Conservation (phyloP, 2,888 invertebrate genomes). For the Dorcus hopei region DNA sequence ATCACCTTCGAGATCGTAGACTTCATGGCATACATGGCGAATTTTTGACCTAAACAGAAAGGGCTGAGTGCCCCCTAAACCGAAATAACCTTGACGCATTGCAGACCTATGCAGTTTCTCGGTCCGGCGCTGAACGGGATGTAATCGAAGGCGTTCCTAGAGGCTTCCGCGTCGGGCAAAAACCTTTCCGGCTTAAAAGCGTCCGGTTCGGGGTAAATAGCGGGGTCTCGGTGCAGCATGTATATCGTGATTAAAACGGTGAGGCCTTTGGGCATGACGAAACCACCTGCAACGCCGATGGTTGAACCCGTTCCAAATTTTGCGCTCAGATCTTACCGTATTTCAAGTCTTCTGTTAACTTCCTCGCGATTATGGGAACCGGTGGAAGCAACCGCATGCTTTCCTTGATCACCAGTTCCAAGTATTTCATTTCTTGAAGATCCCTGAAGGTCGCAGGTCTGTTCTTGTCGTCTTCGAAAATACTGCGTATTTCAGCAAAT, state of each 20-base stretch:
- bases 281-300: neutral
- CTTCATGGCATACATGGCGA: slow-evolving; percentile 57
- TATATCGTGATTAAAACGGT: neutral
- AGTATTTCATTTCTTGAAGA: neutral
- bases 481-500: slow-evolving; percentile 40
- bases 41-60: slow-evolving; percentile 47
- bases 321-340: neutral
- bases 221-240: neutral
- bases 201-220: slow-evolving; percentile 6
- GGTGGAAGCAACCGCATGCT: neutral
- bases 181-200: slow-evolving; percentile 4
- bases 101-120: slow-evolving; percentile 8
- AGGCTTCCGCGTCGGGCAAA: neutral
- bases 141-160: neutral
- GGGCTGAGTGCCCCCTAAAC: neutral
- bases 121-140: slow-evolving; percentile 8
- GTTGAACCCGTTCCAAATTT: neutral
- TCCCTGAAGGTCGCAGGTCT: neutral
- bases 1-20: slow-evolving; percentile 53
- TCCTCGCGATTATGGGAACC: neutral
- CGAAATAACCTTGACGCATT: neutral
- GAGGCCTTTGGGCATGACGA: neutral
- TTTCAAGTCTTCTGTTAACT: neutral
- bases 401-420: neutral
- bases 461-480: slow-evolving; percentile 34